Evolutionary conservation across 2,797 vertebrate genomes (phyloP).

Genomic region (Linurgus olivaceus): DNA sequence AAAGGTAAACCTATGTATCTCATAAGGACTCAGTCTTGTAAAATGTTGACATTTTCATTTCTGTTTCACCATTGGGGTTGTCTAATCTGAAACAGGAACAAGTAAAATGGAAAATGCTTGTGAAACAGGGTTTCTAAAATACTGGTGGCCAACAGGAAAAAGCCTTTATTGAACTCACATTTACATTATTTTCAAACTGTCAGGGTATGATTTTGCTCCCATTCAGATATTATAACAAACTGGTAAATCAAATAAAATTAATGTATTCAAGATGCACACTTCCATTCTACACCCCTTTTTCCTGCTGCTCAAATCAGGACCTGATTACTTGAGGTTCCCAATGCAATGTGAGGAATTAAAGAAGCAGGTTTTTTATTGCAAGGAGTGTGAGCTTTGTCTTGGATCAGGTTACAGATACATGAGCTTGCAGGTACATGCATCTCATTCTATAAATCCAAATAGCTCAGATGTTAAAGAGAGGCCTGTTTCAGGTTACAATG

Average conservation of each 20-base stretch:
- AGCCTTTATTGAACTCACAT: background rate
- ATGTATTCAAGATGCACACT: background rate
- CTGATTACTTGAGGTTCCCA: background rate
- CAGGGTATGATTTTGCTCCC: background rate
- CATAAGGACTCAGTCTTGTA: slow-evolving; percentile 38
- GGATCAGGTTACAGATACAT: background rate
- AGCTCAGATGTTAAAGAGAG: background rate
- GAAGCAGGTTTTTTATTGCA: background rate
- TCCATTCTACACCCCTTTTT: background rate
- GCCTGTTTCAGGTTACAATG: background rate
- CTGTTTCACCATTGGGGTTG: background rate
- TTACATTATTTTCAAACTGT: background rate
- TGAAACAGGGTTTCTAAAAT: background rate
- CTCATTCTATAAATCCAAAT: background rate
- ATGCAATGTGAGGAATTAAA: background rate
- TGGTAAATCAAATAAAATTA: background rate
- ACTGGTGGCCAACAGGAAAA: background rate
- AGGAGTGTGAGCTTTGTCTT: background rate
- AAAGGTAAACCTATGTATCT: slow-evolving; percentile 63
- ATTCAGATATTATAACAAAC: background rate
- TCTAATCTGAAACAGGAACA: slow-evolving; percentile 19
- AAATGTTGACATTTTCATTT: slow-evolving; percentile 53
- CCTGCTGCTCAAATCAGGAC: background rate
- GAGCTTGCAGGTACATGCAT: background rate
- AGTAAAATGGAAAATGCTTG: background rate